Conservation (phyloP, 2,797 vertebrate species). For the Cynodonichthys magdalenae region DNA sequence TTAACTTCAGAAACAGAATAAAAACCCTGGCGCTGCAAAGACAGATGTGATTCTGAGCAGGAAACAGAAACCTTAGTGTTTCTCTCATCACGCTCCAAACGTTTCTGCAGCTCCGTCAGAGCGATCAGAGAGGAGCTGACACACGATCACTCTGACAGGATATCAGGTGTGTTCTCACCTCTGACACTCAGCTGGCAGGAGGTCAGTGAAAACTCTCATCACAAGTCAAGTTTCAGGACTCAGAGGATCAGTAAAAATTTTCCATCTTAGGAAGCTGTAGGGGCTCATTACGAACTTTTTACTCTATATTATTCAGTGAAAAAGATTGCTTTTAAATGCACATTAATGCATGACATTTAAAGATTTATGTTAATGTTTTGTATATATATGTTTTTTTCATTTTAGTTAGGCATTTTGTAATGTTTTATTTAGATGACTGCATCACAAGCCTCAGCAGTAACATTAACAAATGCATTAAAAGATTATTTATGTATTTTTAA, state of each 20-base stretch:
- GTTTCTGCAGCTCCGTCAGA: slow-evolving; percentile 35
- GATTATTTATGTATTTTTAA: not conserved
- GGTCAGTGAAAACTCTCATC: slow-evolving; percentile 21
- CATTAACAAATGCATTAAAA: not conserved
- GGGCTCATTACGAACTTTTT: too few species aligned
- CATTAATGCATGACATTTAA: too few species aligned
- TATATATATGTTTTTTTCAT: too few species aligned
- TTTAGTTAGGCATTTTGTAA: not conserved
- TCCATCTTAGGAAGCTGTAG: not conserved
- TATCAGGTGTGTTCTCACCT: slow-evolving; percentile 51
- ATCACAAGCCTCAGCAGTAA: not conserved
- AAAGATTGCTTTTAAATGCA: too few species aligned
- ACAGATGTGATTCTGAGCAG: not conserved
- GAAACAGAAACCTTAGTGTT: slow-evolving; percentile 1
- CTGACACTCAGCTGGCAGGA: slow-evolving; percentile 42
- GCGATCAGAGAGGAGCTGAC: slow-evolving; percentile 40
- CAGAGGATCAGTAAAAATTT: not conserved
- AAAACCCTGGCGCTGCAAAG: not conserved
- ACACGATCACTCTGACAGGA: slow-evolving; percentile 49
- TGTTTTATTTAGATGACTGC: too few species aligned
- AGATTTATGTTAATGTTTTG: too few species aligned
- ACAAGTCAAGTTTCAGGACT: slow-evolving; percentile 4
- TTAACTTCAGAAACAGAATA: not conserved
- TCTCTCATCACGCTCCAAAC: slow-evolving; percentile 9
- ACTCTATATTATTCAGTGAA: too few species aligned